phyloP scores from a whole-genome alignment of 64 coral and sea anemone species.

The Dendrophyllia cribrosa region DNA sequence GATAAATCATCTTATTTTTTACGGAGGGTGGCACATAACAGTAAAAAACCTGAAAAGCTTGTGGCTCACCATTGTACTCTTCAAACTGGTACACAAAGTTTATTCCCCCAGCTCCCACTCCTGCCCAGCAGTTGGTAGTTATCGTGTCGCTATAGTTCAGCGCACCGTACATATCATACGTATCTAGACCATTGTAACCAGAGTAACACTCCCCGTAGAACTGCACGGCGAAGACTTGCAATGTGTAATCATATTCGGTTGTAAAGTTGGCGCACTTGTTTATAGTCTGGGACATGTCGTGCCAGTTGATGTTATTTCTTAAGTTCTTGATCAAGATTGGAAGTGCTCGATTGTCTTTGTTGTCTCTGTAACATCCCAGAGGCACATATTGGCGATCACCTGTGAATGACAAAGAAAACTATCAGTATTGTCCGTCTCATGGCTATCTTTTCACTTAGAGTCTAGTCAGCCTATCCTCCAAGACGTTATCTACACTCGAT shows the following conservation, averaged over 20 bases:
- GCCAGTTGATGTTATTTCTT: conserved; percentile 50
- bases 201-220: conserved; percentile 40
- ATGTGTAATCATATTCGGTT: neutral
- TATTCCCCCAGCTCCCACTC: neutral
- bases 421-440: neutral
- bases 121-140: neutral
- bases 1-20: too few species aligned
- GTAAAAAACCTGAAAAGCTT: too few species aligned
- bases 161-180: neutral
- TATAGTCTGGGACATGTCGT: conserved; percentile 4
- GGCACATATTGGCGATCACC: conserved; percentile 23
- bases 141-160: neutral
- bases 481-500: too few species aligned
- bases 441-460: neutral
- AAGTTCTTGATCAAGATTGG: conserved; percentile 47
- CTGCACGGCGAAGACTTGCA: neutral
- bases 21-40: too few species aligned
- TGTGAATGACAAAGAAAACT: neutral
- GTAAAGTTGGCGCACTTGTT: neutral
- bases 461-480: neutral
- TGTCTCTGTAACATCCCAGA: conserved; percentile 49
- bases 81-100: conserved; percentile 45
- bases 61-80: neutral
- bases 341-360: neutral
- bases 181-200: neutral